Conservation (phyloP, 2,797 vertebrate species). For the Myripristis jacobus region DNA sequence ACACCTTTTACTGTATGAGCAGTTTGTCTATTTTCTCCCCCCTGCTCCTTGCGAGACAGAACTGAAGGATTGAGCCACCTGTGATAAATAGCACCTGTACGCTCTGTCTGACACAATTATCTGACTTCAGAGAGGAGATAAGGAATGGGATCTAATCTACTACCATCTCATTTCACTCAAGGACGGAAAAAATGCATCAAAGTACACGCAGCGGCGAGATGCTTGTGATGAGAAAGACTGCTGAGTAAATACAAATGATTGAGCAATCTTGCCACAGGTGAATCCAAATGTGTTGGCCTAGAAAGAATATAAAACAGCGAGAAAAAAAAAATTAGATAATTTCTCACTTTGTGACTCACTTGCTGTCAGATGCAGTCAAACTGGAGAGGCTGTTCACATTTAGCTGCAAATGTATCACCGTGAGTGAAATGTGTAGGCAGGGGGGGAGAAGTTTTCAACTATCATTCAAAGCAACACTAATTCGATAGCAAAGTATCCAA, state of each 20-base stretch:
- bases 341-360: slow-evolving; percentile 19
- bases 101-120: slow-evolving; percentile 53
- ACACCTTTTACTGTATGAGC: slow-evolving; percentile 8
- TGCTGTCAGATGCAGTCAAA: not conserved
- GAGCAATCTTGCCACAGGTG: slow-evolving; percentile 40
- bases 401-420: slow-evolving; percentile 5
- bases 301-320: slow-evolving; percentile 27
- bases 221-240: slow-evolving; percentile 29
- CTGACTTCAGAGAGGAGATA: slow-evolving; percentile 41
- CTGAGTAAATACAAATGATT: slow-evolving; percentile 65
- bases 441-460: not conserved
- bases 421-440: not conserved
- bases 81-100: slow-evolving; percentile 51
- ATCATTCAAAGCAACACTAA: not conserved
- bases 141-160: slow-evolving; percentile 41
- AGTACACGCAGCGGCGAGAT: slow-evolving; percentile 27
- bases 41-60: slow-evolving; percentile 45
- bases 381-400: slow-evolving; percentile 5
- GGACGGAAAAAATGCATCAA: slow-evolving; percentile 32
- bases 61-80: slow-evolving; percentile 30
- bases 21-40: slow-evolving; percentile 31
- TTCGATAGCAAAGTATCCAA: slow-evolving; percentile 22
- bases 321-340: not conserved
- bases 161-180: slow-evolving; percentile 49
- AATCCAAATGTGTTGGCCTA: slow-evolving; percentile 47